Evolutionary conservation across 92 coral and sea anemone genomes (phyloP).

Genomic region (Epizoanthus ramosus): DNA sequence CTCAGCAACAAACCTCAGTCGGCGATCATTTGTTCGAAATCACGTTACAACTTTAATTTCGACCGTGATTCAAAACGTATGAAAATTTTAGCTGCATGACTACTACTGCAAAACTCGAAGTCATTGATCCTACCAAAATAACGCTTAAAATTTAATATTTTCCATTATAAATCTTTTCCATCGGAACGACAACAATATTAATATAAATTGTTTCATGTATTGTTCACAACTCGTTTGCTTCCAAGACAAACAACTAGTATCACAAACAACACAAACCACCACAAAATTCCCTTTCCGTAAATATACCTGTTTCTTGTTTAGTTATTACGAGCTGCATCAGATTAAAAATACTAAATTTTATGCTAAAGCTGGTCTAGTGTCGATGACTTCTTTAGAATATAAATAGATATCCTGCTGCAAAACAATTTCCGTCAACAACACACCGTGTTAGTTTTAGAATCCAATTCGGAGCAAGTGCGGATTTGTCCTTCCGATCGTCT

Average conservation of each 20-base stretch:
- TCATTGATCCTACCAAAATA: too few relatives aligned
- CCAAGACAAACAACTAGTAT: not conserved
- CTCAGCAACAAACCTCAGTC: too few relatives aligned
- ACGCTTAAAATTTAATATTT: too few relatives aligned
- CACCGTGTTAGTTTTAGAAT: not conserved
- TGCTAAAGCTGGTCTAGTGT: not conserved
- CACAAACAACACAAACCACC: conserved; percentile 17
- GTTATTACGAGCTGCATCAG: not conserved
- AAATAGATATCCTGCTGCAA: conserved; percentile 25
- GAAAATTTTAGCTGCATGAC: too few relatives aligned
- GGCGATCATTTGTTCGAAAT: too few relatives aligned
- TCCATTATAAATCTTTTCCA: too few relatives aligned
- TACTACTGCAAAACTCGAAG: too few relatives aligned
- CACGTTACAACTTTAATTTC: too few relatives aligned
- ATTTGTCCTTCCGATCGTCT: not conserved
- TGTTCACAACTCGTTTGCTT: too few relatives aligned
- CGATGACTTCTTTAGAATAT: not conserved
- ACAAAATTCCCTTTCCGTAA: conserved; percentile 35
- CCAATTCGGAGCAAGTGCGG: not conserved
- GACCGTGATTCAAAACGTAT: too few relatives aligned
- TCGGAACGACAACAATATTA: too few relatives aligned
- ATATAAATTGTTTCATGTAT: too few relatives aligned
- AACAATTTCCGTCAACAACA: conserved; percentile 30
- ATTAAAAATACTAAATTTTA: not conserved
- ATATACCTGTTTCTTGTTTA: conserved; percentile 19